These are phyloP conservation scores for Neelides folsomi DNA, from an alignment of 2,888 invertebrate species.

Conservation along the genomic window DNA sequence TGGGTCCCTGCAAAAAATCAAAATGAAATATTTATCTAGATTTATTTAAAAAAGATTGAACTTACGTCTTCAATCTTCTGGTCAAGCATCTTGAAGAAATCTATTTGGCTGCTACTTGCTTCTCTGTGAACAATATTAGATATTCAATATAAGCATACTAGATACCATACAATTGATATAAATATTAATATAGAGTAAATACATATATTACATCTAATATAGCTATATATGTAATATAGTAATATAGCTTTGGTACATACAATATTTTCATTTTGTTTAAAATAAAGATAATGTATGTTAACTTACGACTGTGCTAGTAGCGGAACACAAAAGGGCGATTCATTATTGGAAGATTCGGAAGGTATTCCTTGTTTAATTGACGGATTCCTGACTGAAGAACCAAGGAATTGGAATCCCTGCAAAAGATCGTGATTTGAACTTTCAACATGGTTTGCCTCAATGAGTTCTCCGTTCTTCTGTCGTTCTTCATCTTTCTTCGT, in stretches of 20 bases:
- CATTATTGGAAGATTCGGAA: neutral
- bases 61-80: conserved; percentile 79
- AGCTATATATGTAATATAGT: no score
- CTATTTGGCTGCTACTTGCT: conserved; percentile 75
- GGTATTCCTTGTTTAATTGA: conserved; percentile 10
- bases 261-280: neutral
- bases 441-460: conserved; percentile 10
- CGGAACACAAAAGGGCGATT: conserved; percentile 22
- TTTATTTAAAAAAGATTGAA: conserved; percentile 24
- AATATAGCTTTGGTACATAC: no score
- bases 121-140: conserved; percentile 48
- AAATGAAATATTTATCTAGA: neutral
- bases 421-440: conserved; percentile 13
- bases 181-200: no score
- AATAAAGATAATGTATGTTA: neutral
- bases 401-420: conserved; percentile 16
- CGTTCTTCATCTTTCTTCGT: conserved; percentile 16
- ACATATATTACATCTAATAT: no score
- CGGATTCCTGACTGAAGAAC: conserved; percentile 13
- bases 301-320: conserved; percentile 30
- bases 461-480: conserved; percentile 13
- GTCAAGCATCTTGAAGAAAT: conserved; percentile 85
- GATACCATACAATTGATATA: no score
- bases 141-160: neutral
- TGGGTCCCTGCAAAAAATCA: conserved; percentile 22